Evolutionary conservation across 2,797 vertebrate genomes (phyloP).

Genomic region (Ispidina picta): DNA sequence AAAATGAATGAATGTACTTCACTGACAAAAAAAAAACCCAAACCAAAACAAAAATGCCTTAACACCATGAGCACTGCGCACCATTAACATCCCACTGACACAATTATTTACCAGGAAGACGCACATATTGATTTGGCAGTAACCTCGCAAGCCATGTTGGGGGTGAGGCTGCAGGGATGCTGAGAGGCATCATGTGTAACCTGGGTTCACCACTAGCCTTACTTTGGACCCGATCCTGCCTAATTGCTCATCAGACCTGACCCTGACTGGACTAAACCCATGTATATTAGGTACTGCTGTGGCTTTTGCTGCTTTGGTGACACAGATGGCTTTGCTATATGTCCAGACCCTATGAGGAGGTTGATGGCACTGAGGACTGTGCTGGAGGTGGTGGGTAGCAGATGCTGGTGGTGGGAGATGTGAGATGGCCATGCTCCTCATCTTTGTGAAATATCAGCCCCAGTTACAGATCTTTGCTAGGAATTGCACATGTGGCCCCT

Average conservation of each 20-base stretch:
- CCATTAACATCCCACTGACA: conserved; percentile 50
- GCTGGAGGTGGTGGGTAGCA: background rate
- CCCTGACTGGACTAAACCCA: background rate
- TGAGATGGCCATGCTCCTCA: rapidly evolving
- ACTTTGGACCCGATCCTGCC: background rate
- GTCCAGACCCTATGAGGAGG: background rate
- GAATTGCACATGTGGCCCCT: background rate
- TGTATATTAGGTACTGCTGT: background rate
- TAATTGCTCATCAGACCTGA: background rate
- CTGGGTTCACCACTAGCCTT: background rate
- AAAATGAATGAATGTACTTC: conserved; percentile 41
- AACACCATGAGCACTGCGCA: background rate
- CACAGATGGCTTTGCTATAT: rapidly evolving
- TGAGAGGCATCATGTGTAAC: background rate
- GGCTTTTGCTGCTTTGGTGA: background rate
- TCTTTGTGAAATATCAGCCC: background rate
- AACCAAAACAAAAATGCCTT: background rate
- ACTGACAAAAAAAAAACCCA: background rate
- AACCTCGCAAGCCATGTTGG: background rate
- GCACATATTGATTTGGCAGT: conserved; percentile 20
- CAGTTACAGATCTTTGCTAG: background rate
- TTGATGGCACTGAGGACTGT: background rate
- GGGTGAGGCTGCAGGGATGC: background rate
- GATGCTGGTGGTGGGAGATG: background rate
- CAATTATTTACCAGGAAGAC: background rate